Evolutionary conservation across 2,888 invertebrate species (phyloP), one percentile per base, ranked within the genome.

Genomic region (Pseudanteris insignis): DNA sequence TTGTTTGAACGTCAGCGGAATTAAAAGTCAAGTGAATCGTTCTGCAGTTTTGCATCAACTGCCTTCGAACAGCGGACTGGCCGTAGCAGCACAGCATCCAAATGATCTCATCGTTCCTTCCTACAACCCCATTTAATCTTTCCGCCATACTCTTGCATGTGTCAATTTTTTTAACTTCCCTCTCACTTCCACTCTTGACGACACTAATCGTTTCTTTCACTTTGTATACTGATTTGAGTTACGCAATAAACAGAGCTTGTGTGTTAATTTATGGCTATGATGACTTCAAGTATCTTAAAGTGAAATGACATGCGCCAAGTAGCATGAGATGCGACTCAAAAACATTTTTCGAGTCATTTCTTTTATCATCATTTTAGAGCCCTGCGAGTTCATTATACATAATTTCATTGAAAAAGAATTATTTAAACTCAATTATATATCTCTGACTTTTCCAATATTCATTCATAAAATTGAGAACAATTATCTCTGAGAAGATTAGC

Each of bases 41-140:
- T 64, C 67, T 67, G 65, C 66, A 69, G 71, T 72, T 70, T 70
- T 70, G 70, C 67, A 70, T 66, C 67, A 70, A 76, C 18, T 75
- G 72, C 44, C 40, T 43, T 33, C 24, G 43, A 33, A 24, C 18
- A 36, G 30, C 41, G 21, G 47, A 34, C 24, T n/a, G n/a, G n/a
- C n/a, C n/a, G n/a, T 6, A 18, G 6, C 18, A 18, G 47, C 53
- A 12, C 55, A 57, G 64, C 61, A 41, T 63, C 44, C 38, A 57
- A 70, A 73, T 76, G 76, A 76, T 70, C 72, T 76, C 76, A 76
- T 72, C 73, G 67, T 63, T 68, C 68, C 70, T 68, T 69, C 69
- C 70, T 67, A 69, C 71, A 72, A 65, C 70, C 70, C 65, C 63
- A 63, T 68, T 65, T 68, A 68, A 76, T 73, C 70, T 70, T 70